These are phyloP conservation scores for Neodontobutis hainanensis DNA, from an alignment of 2,113 vertebrate genomes.

Conservation along the genomic window DNA sequence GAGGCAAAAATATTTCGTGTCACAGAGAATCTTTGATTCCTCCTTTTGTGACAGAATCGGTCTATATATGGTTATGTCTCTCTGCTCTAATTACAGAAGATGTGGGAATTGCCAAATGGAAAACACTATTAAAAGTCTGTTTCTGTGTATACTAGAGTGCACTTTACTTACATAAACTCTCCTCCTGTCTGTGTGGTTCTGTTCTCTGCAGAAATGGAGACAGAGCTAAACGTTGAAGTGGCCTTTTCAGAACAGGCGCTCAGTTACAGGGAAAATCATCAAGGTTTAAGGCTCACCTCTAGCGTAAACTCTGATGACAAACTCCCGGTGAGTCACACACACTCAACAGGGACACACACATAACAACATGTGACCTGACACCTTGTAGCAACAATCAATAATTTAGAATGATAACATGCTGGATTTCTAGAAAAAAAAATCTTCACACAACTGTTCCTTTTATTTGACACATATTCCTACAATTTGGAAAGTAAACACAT, in stretches of 20 bases:
- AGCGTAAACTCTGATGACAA: slow-evolving; percentile 77
- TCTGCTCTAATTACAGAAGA: slow-evolving; percentile 12
- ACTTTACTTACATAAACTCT: slow-evolving; percentile 32
- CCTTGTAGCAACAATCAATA: not conserved
- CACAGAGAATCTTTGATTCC: no score
- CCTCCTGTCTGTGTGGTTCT: not conserved
- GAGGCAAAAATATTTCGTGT: not conserved
- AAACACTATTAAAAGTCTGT: slow-evolving; percentile 9
- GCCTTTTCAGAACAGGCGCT: slow-evolving; percentile 94
- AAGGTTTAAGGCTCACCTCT: slow-evolving; percentile 68
- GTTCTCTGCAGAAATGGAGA: slow-evolving; percentile 72
- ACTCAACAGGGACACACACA: not conserved
- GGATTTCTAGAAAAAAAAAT: no score
- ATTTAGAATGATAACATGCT: not conserved
- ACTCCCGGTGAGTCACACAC: slow-evolving; percentile 82
- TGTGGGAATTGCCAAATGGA: not conserved
- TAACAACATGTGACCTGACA: not conserved
- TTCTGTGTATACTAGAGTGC: slow-evolving; percentile 43
- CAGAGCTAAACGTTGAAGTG: slow-evolving; percentile 90
- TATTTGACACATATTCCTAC: no score
- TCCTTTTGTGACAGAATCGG: no score
- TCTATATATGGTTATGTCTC: not conserved
- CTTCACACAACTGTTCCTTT: no score
- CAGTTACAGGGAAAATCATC: slow-evolving; percentile 78
- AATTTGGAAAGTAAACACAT: no score